Evolutionary conservation across 2,888 invertebrate species (phyloP).

Genomic region (Entomobrya proxima): DNA sequence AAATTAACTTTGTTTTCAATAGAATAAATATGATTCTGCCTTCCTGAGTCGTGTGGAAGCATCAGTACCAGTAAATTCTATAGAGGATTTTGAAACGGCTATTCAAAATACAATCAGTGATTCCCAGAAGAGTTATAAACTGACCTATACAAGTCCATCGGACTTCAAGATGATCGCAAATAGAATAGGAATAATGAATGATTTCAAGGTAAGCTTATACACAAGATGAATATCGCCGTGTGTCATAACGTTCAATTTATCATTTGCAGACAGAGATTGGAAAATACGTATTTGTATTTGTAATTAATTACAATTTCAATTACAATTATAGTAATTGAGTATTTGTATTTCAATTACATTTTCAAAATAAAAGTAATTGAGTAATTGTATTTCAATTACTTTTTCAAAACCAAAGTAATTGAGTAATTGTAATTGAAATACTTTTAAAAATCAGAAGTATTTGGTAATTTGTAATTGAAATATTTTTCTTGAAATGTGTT

Average conservation of each 20-base stretch:
- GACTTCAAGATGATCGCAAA: constrained; percentile 90
- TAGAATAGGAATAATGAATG: constrained; percentile 95
- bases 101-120: constrained; percentile 79
- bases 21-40: constrained; percentile 89
- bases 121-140: constrained; percentile 83
- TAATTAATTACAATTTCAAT: too few species aligned
- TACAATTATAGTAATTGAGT: too few species aligned
- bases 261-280: too few species aligned
- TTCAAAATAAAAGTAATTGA: too few species aligned
- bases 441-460: too few species aligned
- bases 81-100: constrained; percentile 81
- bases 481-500: too few species aligned
- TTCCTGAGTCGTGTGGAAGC: constrained; percentile 86
- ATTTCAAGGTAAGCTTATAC: constrained; percentile 86
- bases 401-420: too few species aligned
- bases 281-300: too few species aligned
- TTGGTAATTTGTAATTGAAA: too few species aligned
- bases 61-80: constrained; percentile 83
- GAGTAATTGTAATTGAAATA: too few species aligned
- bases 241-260: background rate
- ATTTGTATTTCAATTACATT: too few species aligned
- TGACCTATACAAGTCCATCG: constrained; percentile 88
- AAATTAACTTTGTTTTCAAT: constrained; percentile 73
- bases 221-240: background rate
- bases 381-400: too few species aligned